A percentile compares a stretch with the other conserved stretches of the same genome.
phyloP scores from a whole-genome alignment of 2,113 vertebrate genomes.

The Trochalopteron elliotii region DNA sequence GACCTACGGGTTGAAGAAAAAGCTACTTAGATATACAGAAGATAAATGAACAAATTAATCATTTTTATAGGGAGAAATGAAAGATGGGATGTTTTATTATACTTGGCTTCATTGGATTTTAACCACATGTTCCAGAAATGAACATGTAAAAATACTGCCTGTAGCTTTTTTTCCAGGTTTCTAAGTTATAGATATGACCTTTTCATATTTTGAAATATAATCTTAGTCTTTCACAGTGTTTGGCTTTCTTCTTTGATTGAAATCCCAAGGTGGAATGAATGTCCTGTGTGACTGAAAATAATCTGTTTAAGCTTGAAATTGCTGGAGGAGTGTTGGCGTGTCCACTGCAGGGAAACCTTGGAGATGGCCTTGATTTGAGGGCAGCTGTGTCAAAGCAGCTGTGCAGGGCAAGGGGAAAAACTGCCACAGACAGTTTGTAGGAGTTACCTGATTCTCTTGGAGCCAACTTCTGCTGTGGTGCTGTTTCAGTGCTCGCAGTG shows the following conservation, averaged over 20 bases:
- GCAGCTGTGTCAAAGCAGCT: neutral
- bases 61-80: conserved; percentile 17
- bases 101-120: neutral
- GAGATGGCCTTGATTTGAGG: neutral
- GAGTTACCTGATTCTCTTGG: neutral
- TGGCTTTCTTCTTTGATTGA: neutral
- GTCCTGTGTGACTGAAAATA: neutral
- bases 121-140: neutral
- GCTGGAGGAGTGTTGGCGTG: accelerated
- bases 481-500: neutral
- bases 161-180: neutral
- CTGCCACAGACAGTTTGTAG: neutral
- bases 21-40: neutral
- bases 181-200: neutral
- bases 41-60: neutral
- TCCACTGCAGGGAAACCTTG: neutral
- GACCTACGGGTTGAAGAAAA: neutral
- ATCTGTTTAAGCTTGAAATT: conserved; percentile 17
- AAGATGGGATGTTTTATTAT: conserved; percentile 1
- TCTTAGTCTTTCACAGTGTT: neutral
- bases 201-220: neutral
- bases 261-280: neutral
- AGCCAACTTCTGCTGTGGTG: neutral
- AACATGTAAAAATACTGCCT: neutral
- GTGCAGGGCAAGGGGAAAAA: neutral